Base-by-base conservation (phyloP, 2,888 invertebrate genomes). In the Ephialtes manifestator region DNA sequence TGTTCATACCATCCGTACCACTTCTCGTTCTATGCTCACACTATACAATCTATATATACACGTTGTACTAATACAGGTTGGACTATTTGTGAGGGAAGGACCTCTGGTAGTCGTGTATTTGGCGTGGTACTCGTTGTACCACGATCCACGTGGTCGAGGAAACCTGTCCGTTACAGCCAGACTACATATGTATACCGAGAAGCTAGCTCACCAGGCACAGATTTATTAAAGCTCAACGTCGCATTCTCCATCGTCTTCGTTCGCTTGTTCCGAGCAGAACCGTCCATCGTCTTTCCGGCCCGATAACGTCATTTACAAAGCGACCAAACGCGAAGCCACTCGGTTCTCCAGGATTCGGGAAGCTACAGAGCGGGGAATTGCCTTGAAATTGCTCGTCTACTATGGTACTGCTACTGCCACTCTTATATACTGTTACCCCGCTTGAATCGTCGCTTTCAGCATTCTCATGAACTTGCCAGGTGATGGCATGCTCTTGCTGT, bases 161-260 rank as follows among this genome's bases (percentile, higher is more conserved):
- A 24, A 79, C 80, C 83, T 82, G 83, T 83, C 85, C 65, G 76
- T 80, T 85, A 80, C 85, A 83, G 76, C 55, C 75, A 60, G 51
- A 70, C 35, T 48, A 48, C 28, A 68, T 24, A 68, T 8, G 31
- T 58, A 43, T 43, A 15, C 24, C 24, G 43, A 24, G 20, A 39
- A 13, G 20, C 43, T 11, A 53, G 46, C 63, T n/a, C 18, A 20
- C 15, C 65, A 39, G 58, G 67, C 77, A 53, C 77, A 51, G 83
- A 86, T 86, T 86, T 86, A 84, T 85, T 85, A 84, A 84, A 84
- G 81, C 70, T 68, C 71, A 46, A 65, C 63, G n/a, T 82, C 31
- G 78, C 46, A 15, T 60, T 58, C 76, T 67, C n/a, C 31, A 35
- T 35, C 35, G 31, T 31, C 13, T 51, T 20, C 35, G 35, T 13